phyloP scores from a whole-genome alignment of 2,113 vertebrate species.

The Peromyscus californicus region DNA sequence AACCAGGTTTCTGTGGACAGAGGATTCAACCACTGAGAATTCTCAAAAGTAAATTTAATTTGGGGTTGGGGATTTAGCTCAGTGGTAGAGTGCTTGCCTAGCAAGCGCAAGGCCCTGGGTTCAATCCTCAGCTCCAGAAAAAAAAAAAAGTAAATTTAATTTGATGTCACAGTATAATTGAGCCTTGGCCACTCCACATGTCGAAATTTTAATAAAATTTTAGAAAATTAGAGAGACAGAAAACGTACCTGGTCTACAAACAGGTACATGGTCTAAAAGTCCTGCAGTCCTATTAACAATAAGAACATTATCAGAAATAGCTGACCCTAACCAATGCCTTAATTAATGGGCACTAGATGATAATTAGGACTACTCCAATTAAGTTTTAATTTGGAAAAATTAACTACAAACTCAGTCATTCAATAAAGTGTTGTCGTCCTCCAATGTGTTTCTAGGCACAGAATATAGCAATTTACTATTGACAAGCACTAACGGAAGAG shows the following conservation, averaged over 20 bases:
- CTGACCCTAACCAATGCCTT: constrained; percentile 84
- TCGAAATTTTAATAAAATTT: constrained; percentile 86
- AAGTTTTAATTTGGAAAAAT: constrained; percentile 91
- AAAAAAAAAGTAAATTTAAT: constrained; percentile 80
- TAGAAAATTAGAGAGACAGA: constrained; percentile 80
- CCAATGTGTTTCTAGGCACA: constrained; percentile 86
- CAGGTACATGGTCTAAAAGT: constrained; percentile 77
- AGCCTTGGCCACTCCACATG: constrained; percentile 78
- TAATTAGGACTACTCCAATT: constrained; percentile 92
- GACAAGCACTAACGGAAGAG: constrained; percentile 95
- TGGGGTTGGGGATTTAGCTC: neutral
- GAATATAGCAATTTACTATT: constrained; percentile 93
- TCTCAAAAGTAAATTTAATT: constrained; percentile 81
- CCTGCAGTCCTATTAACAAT: constrained; percentile 84
- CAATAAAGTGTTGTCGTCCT: constrained; percentile 88
- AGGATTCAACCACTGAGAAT: neutral
- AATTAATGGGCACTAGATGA: constrained; percentile 89
- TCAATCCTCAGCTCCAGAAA: no score
- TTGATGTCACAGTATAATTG: constrained; percentile 80
- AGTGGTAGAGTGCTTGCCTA: no score
- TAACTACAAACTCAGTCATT: constrained; percentile 88
- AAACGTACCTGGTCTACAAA: constrained; percentile 83
- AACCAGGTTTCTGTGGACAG: constrained; percentile 1
- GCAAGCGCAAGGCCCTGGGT: no score
- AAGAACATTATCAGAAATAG: constrained; percentile 84